phyloP scores from a whole-genome alignment of 1,140 invertebrate species.

The Drosophila ercepeae region DNA sequence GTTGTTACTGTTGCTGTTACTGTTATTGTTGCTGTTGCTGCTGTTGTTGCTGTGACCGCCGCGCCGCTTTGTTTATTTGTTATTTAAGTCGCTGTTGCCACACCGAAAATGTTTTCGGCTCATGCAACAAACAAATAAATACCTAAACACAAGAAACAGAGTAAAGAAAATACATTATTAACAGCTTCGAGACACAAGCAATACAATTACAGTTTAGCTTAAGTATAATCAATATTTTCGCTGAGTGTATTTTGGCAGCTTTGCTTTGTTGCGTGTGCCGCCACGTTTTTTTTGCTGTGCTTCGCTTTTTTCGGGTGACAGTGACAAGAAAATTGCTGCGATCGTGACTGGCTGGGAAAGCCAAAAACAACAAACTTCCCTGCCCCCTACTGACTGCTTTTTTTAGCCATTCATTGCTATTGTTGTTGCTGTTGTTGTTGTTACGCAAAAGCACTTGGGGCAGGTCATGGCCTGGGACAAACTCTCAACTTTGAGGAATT shows the following conservation, averaged over 20 bases:
- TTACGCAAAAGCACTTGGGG: conserved; percentile 66
- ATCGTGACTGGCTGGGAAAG: conserved; percentile 79
- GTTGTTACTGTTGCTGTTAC: conserved; percentile 32
- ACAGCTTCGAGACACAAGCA: too few species aligned
- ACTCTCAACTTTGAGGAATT: neutral
- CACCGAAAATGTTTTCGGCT: conserved; percentile 1
- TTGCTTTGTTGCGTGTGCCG: conserved; percentile 61
- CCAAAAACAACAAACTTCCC: conserved; percentile 55
- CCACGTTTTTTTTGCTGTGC: conserved; percentile 12
- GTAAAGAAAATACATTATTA: neutral
- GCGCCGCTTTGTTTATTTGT: conserved; percentile 56
- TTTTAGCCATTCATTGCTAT: neutral
- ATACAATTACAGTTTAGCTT: neutral
- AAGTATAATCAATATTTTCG: neutral
- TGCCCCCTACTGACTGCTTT: neutral
- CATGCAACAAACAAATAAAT: neutral
- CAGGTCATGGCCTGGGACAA: conserved; percentile 55
- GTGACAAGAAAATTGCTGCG: conserved; percentile 75
- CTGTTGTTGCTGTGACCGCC: conserved; percentile 13
- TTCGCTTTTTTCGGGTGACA: conserved; percentile 50
- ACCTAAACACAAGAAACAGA: neutral
- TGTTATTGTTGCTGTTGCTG: conserved; percentile 20
- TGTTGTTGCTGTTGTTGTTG: conserved; percentile 43
- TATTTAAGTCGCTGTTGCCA: conserved; percentile 41
- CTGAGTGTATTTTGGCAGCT: conserved; percentile 11